Evolutionary conservation across 2,113 vertebrate species (phyloP), one percentile per base, ranked within the genome.

Genomic region (Osmerus eperlanus): DNA sequence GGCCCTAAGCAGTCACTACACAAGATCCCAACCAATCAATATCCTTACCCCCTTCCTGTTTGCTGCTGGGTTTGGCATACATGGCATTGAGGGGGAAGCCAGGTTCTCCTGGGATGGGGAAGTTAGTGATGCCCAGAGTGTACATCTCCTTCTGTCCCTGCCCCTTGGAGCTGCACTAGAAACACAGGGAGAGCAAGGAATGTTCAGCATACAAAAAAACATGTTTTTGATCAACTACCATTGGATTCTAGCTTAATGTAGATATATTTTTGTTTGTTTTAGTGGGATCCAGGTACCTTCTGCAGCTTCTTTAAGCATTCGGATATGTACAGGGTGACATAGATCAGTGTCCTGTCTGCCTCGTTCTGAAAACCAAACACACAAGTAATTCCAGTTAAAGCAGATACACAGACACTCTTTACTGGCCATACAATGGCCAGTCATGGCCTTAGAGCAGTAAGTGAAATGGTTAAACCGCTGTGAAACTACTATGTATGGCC

Each of bases 71-170:
- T 65, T 92, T 93, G 9, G 12, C 65, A 0, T 99, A 99, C 92
- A 99, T 98, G 32, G 96, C 97, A 0, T 98, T 98, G 1, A 99
- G 95, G 0, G 97, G 97, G 71, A 99, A 99, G n/a, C 97, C 97
- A 2, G 97, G 96, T 69, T 99, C 97, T 85, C 97, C 97, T 0
- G 97, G 97, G 73, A 99, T 98, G n/a, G 97, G 97, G 61, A 99
- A 98, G 84, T 95, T 97, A 2, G 97, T 98, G 84, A 99, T 99
- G 69, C 97, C 97, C 41, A 99, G 87, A 0, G 97, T 98, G 86
- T 98, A 99, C 97, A 99, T 99, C 80, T 99, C 97, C 76, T 99
- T 99, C 85, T 99, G 97, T 32, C 97, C 97, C 85, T 99, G 97
- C 79, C 93, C 89, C 90, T 91, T 95, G 79, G 96, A 97, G 86